Conservation (phyloP, 2,888 invertebrate species). For the Sepioteuthis lessoniana region DNA sequence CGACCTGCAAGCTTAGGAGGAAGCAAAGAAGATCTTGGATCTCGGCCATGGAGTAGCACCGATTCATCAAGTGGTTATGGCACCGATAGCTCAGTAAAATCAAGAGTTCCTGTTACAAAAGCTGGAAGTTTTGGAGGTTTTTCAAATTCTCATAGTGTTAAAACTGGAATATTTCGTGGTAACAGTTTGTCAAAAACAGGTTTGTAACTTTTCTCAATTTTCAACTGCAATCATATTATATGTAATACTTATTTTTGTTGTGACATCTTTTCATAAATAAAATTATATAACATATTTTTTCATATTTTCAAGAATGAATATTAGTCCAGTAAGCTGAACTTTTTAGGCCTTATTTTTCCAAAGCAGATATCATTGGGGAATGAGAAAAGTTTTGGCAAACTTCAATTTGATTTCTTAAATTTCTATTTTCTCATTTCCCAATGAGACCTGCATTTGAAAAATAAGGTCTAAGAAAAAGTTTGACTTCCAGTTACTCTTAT, state of each 20-base stretch:
- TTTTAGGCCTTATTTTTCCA: no score
- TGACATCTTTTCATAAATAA: background rate
- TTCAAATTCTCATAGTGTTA: slow-evolving; percentile 41
- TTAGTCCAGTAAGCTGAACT: no score
- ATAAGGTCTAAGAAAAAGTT: no score
- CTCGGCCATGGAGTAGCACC: slow-evolving; percentile 78
- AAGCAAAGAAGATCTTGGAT: slow-evolving; percentile 76
- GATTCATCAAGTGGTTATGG: slow-evolving; percentile 76
- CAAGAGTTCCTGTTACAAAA: slow-evolving; percentile 47
- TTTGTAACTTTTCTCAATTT: background rate
- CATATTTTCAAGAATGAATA: no score
- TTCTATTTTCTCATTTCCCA: no score
- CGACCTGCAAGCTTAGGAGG: slow-evolving; percentile 67
- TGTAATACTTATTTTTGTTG: background rate
- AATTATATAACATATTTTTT: no score
- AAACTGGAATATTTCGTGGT: slow-evolving; percentile 43
- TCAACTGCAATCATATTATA: no score
- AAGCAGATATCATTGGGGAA: no score
- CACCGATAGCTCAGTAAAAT: slow-evolving; percentile 71
- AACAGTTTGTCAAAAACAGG: slow-evolving; percentile 47
- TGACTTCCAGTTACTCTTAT: no score
- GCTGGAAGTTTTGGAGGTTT: slow-evolving; percentile 48
- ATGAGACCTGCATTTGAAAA: no score
- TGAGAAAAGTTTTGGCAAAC: no score
- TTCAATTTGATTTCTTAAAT: no score